A percentile compares a stretch with the other conserved stretches of the same genome.
Evolutionary conservation across 1,140 invertebrate genomes (phyloP).

Genomic region (Cephus cinctus): DNA sequence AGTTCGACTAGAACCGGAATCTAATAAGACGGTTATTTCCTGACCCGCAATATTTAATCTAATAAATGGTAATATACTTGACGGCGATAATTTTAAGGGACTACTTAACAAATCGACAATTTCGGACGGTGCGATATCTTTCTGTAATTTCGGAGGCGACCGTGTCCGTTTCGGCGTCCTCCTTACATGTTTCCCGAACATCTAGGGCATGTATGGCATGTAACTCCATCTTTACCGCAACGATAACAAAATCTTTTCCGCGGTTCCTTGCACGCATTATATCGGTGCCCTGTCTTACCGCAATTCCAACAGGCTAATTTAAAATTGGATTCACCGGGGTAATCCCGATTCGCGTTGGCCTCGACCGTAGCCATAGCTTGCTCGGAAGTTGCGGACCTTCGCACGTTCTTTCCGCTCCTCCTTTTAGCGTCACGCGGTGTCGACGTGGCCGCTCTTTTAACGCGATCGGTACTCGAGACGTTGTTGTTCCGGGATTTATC

Average conservation of each 20-base stretch:
- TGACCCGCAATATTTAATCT: too few species aligned
- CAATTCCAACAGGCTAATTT: neutral
- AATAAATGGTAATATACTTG: too few species aligned
- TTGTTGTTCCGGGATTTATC: neutral
- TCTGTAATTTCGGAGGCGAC: neutral
- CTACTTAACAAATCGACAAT: neutral
- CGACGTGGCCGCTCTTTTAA: neutral
- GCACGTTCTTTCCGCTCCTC: neutral
- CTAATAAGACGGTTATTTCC: neutral
- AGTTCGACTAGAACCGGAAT: neutral
- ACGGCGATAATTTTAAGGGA: neutral
- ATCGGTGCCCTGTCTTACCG: neutral
- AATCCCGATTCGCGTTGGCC: neutral
- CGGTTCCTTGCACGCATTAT: neutral
- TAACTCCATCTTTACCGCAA: neutral
- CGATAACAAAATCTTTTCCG: neutral
- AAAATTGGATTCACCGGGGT: neutral
- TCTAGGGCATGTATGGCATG: neutral
- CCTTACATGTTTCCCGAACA: slow-evolving; percentile 1
- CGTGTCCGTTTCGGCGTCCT: neutral
- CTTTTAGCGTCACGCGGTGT: too few species aligned
- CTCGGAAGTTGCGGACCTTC: neutral
- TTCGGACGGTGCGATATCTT: neutral
- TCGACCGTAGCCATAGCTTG: neutral
- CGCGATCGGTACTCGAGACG: too few species aligned